Conservation (phyloP, 2,113 vertebrate genomes). For the Ptilonorhynchus violaceus region DNA sequence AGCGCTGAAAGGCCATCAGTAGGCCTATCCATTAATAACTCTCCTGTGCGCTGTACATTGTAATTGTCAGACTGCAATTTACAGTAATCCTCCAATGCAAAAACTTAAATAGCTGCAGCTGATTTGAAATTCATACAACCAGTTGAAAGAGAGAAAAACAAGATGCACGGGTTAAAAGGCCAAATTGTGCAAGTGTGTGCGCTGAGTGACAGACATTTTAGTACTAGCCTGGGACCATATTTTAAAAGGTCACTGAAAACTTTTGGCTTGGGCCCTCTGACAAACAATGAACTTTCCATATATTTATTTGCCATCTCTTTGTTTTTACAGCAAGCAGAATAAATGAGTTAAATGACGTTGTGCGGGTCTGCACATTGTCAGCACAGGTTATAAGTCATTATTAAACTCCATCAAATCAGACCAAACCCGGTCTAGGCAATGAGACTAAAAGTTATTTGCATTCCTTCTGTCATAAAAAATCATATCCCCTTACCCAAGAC, state of each 20-base stretch:
- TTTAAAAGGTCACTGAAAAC: slow-evolving; percentile 87
- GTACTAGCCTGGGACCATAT: slow-evolving; percentile 84
- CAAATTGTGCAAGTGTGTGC: slow-evolving; percentile 79
- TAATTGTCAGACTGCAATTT: slow-evolving; percentile 89
- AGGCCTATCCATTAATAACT: slow-evolving; percentile 87
- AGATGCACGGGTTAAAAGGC: slow-evolving; percentile 81
- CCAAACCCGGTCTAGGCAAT: slow-evolving; percentile 79
- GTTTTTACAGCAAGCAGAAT: slow-evolving; percentile 93
- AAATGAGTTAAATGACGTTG: slow-evolving; percentile 93
- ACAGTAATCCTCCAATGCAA: slow-evolving; percentile 85
- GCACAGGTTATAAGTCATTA: slow-evolving; percentile 96
- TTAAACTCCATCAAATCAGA: slow-evolving; percentile 88
- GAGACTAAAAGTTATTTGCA: slow-evolving; percentile 83
- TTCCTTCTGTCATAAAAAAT: slow-evolving; percentile 88
- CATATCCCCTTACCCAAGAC: slow-evolving; percentile 87
- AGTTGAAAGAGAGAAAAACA: slow-evolving; percentile 85
- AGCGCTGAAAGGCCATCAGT: slow-evolving; percentile 86
- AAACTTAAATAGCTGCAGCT: slow-evolving; percentile 79
- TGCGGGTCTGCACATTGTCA: slow-evolving; percentile 91
- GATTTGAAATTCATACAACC: slow-evolving; percentile 84
- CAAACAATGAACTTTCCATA: slow-evolving; percentile 88
- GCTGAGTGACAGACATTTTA: slow-evolving; percentile 93
- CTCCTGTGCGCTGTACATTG: slow-evolving; percentile 84
- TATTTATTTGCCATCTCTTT: slow-evolving; percentile 94
- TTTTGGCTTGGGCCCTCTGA: slow-evolving; percentile 83